A percentile compares a stretch with the other conserved stretches of the same genome.
Conservation (phyloP, 1,140 invertebrate genomes). For the Drosophila seguyi region DNA sequence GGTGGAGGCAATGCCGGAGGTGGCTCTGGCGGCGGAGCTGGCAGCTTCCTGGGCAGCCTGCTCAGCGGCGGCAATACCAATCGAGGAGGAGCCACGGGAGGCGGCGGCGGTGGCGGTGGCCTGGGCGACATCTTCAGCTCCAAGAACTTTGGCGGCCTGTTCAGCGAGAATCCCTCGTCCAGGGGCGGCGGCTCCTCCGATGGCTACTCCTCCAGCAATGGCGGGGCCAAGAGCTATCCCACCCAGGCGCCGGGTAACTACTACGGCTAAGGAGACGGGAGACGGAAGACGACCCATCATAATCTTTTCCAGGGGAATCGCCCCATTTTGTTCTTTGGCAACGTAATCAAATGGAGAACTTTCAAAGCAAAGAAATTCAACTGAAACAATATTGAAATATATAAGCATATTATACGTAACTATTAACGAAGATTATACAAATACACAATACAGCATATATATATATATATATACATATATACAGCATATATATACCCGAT, state of each 20-base stretch:
- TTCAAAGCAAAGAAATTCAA: slow-evolving; percentile 46
- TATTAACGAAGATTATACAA: slow-evolving; percentile 51
- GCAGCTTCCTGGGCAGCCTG: slow-evolving; percentile 71
- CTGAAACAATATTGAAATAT: slow-evolving; percentile 49
- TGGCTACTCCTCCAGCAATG: slow-evolving; percentile 23
- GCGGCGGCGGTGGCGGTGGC: slow-evolving; percentile 45
- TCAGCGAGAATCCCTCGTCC: slow-evolving; percentile 77
- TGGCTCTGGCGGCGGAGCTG: slow-evolving; percentile 49
- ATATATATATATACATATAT: slow-evolving; percentile 40
- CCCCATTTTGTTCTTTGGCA: slow-evolving; percentile 27
- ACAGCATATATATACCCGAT: slow-evolving; percentile 36
- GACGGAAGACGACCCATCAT: too few species aligned
- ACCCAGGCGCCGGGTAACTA: slow-evolving; percentile 74
- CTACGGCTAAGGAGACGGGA: slow-evolving; percentile 44
- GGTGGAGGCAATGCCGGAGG: slow-evolving; percentile 46
- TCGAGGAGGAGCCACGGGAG: slow-evolving; percentile 18
- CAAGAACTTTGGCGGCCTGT: slow-evolving; percentile 78
- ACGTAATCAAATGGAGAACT: slow-evolving; percentile 66
- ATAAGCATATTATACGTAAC: slow-evolving; percentile 52
- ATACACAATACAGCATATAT: slow-evolving; percentile 54
- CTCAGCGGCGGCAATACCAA: slow-evolving; percentile 58
- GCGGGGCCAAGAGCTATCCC: slow-evolving; percentile 71
- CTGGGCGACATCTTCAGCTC: slow-evolving; percentile 75
- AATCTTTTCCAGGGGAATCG: not conserved
- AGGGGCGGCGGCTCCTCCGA: slow-evolving; percentile 23